Evolutionary conservation across 2,888 invertebrate species (phyloP).

Genomic region (Congeria kusceri): DNA sequence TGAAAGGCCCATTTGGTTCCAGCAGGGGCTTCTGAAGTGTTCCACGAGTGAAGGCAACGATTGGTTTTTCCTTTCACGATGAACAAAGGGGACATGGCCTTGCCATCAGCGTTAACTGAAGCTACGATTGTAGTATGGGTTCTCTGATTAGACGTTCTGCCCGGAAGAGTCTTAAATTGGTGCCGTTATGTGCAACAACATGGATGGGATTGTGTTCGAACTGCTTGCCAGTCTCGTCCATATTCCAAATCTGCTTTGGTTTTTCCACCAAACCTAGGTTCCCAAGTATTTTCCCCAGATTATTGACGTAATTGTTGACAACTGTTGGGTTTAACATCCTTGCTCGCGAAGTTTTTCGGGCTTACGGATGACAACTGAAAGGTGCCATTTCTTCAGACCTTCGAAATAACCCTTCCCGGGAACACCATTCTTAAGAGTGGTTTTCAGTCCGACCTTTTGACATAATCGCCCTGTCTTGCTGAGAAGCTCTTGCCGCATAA

Average conservation of each 20-base stretch:
- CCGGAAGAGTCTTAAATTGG: constrained; percentile 29
- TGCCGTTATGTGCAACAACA: constrained; percentile 31
- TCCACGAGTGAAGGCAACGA: constrained; percentile 13
- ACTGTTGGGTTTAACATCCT: background rate
- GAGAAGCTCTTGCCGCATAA: background rate
- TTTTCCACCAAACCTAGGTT: background rate
- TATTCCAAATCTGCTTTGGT: constrained; percentile 26
- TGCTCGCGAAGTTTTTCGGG: background rate
- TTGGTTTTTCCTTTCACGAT: constrained; percentile 26
- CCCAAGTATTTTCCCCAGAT: background rate
- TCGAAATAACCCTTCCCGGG: background rate
- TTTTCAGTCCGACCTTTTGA: background rate
- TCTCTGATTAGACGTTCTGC: constrained; percentile 1
- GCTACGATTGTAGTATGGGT: constrained; percentile 36
- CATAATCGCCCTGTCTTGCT: background rate
- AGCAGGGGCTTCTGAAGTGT: constrained; percentile 11
- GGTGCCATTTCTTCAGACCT: background rate
- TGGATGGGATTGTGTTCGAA: constrained; percentile 41
- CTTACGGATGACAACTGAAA: background rate
- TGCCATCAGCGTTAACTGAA: constrained; percentile 46
- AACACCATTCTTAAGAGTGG: background rate
- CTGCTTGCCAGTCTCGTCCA: constrained; percentile 37
- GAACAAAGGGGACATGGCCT: constrained; percentile 15
- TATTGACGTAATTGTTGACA: background rate
- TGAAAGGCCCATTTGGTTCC: constrained; percentile 16